These are phyloP conservation scores for Pituophis catenifer DNA, from an alignment of 2,113 vertebrate species.

Conservation along the genomic window DNA sequence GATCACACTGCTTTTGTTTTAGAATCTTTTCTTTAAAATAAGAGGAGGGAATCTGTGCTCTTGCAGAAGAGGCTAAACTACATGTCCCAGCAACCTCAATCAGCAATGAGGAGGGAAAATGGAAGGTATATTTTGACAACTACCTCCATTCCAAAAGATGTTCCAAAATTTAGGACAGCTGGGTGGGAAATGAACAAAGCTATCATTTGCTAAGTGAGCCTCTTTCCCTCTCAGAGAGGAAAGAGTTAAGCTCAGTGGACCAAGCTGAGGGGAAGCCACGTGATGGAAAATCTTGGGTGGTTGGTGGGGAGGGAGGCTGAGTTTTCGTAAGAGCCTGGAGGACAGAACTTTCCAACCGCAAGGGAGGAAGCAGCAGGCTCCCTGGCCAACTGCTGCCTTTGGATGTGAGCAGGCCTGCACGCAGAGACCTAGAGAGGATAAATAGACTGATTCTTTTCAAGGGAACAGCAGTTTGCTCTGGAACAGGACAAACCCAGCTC, in stretches of 20 bases:
- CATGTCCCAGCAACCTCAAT: not conserved
- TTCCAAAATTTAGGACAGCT: not conserved
- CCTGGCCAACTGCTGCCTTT: conserved; percentile 40
- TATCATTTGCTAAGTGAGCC: conserved; percentile 14
- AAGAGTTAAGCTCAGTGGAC: conserved; percentile 59
- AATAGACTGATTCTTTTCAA: not conserved
- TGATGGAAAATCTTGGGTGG: conserved; percentile 81
- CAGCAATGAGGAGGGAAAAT: not conserved
- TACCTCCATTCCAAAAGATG: not conserved
- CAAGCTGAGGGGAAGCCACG: conserved; percentile 73
- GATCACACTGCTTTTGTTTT: not conserved
- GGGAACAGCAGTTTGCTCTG: not conserved
- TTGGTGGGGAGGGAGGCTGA: conserved; percentile 69
- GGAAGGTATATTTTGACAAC: not conserved
- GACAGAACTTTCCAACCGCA: conserved; percentile 78
- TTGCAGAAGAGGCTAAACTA: not conserved
- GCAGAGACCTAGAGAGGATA: not conserved
- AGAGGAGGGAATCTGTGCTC: not conserved
- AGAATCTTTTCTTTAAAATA: not conserved
- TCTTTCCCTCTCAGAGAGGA: conserved; percentile 56
- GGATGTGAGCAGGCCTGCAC: not conserved
- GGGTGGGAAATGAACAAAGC: not conserved
- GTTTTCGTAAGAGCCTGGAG: conserved; percentile 70
- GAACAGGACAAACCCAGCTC: too few relatives aligned
- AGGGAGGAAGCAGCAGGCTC: conserved; percentile 65